These are phyloP conservation scores for Hypanus sabinus DNA, from an alignment of 2,113 vertebrate genomes.

Conservation along the genomic window DNA sequence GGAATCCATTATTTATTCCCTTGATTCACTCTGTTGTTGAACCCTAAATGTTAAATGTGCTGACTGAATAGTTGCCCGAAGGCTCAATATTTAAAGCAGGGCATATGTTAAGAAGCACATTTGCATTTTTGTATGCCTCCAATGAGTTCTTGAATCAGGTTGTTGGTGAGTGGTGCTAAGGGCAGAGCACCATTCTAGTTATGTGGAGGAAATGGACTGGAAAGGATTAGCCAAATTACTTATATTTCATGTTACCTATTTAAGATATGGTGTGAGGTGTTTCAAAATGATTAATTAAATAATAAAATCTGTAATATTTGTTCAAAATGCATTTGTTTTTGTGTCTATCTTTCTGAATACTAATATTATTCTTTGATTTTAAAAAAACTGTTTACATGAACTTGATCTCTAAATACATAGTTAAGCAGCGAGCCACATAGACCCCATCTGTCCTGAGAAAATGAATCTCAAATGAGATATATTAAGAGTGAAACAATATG, in stretches of 20 bases:
- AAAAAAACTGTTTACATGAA: background rate
- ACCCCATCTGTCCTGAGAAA: background rate
- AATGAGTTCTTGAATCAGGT: background rate
- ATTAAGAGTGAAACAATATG: background rate
- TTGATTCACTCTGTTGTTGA: background rate
- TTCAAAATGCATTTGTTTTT: background rate
- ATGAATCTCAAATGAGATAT: background rate
- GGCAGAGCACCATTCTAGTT: background rate
- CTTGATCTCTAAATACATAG: background rate
- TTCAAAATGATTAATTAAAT: background rate
- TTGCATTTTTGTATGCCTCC: background rate
- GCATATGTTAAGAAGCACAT: background rate
- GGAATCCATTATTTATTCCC: background rate
- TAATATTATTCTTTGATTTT: background rate
- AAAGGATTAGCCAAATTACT: background rate
- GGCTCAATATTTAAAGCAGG: background rate
- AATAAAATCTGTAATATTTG: background rate
- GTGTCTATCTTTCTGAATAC: background rate
- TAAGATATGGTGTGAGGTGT: background rate
- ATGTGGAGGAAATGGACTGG: background rate
- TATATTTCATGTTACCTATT: background rate
- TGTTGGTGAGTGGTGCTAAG: background rate
- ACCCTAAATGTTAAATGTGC: background rate
- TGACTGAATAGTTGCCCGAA: background rate
- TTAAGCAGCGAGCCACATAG: background rate